Evolutionary conservation across 2,888 invertebrate genomes (phyloP).

Genomic region (Lasioglossum calceatum): DNA sequence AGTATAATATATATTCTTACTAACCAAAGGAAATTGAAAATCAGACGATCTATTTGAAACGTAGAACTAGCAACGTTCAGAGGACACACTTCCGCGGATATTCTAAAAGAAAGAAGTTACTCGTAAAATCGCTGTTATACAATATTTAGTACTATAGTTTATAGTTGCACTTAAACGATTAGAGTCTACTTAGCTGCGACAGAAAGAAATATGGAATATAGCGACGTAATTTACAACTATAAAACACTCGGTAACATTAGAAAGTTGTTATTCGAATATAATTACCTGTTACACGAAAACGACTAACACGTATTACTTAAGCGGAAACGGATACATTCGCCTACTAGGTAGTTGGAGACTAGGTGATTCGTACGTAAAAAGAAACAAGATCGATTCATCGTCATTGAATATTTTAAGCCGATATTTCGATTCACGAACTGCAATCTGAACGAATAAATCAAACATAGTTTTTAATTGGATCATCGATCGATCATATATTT

Average conservation of each 20-base stretch:
- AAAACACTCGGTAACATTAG: conserved; percentile 44
- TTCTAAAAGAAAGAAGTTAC: conserved; percentile 39
- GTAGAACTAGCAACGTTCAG: conserved; percentile 12
- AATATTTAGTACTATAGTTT: conserved; percentile 56
- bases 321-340: conserved; percentile 22
- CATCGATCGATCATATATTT: conserved; percentile 4
- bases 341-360: conserved; percentile 38
- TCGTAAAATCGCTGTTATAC: conserved; percentile 58
- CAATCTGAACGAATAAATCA: conserved; percentile 43
- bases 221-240: conserved; percentile 38
- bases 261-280: conserved; percentile 49
- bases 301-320: conserved; percentile 40
- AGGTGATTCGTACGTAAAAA: conserved; percentile 15
- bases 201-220: conserved; percentile 27
- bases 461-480: conserved; percentile 51
- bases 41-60: conserved; percentile 20
- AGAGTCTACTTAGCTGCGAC: conserved; percentile 47
- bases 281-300: conserved; percentile 43
- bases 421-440: conserved; percentile 23
- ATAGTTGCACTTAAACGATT: conserved; percentile 50
- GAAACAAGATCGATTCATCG: conserved; percentile 12
- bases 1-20: conserved; percentile 44
- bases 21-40: conserved; percentile 11
- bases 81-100: conserved; percentile 30
- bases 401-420: conserved; percentile 35